A percentile compares a stretch with the other conserved stretches of the same genome.
phyloP scores from a whole-genome alignment of 2,888 invertebrate genomes.

The Drosophila anomelani region DNA sequence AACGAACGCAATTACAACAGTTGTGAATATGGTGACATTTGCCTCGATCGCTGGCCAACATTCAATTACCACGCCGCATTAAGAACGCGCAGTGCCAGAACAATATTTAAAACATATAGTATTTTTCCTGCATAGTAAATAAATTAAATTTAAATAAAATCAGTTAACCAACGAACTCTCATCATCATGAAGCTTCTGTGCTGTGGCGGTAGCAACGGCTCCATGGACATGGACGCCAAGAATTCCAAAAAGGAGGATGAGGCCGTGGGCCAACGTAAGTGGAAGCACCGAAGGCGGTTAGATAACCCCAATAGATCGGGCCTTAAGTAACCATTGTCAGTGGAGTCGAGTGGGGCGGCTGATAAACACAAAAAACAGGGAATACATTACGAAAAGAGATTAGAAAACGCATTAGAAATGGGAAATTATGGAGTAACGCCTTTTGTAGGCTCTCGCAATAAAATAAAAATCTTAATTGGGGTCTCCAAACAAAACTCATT shows the following conservation, averaged over 20 bases:
- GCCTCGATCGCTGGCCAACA: constrained; percentile 31
- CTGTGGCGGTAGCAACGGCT: constrained; percentile 52
- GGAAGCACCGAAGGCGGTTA: constrained; percentile 17
- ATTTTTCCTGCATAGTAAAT: neutral
- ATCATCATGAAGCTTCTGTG: constrained; percentile 59
- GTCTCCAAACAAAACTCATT: neutral
- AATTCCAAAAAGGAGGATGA: constrained; percentile 58
- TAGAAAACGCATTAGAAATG: constrained; percentile 7
- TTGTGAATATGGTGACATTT: constrained; percentile 57
- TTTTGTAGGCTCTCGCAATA: neutral
- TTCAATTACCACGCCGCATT: constrained; percentile 52
- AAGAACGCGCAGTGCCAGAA: constrained; percentile 31
- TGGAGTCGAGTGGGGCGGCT: neutral
- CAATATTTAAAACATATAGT: constrained; percentile 1
- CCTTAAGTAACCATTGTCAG: constrained; percentile 8
- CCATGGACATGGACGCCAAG: constrained; percentile 45
- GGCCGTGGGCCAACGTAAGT: constrained; percentile 58
- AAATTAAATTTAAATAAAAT: constrained; percentile 4
- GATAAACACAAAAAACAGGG: neutral
- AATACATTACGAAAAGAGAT: constrained; percentile 4
- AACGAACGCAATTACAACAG: constrained; percentile 28
- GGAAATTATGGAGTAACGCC: neutral
- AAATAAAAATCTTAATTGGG: neutral
- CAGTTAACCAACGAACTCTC: neutral
- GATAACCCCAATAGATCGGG: constrained; percentile 29